Conservation (phyloP, 2,797 vertebrate genomes). For the Melanotaenia boesemani region DNA sequence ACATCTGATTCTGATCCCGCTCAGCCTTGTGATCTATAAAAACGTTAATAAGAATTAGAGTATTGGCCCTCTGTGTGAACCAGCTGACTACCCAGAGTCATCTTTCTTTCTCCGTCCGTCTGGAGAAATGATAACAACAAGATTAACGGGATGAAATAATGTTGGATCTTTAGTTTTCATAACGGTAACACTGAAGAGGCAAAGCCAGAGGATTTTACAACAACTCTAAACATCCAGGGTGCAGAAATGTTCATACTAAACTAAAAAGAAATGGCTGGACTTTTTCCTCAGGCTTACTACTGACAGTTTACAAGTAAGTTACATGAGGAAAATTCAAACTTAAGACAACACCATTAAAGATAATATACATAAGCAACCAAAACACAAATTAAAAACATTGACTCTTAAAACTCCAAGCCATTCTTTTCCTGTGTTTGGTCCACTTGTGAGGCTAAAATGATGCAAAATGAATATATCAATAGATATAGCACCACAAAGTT, state of each 20-base stretch:
- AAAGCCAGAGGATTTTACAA: not conserved
- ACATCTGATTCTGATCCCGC: conserved; percentile 68
- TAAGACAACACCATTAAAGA: not conserved
- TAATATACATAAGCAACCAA: not conserved
- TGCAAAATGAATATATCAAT: too few relatives aligned
- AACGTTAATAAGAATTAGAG: conserved; percentile 74
- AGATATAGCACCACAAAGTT: too few relatives aligned
- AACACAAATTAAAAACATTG: not conserved
- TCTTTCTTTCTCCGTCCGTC: conserved; percentile 5
- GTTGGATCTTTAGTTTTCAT: not conserved
- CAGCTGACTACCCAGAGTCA: not conserved
- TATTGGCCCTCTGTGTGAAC: conserved; percentile 60
- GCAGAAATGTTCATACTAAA: not conserved
- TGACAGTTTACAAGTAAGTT: not conserved
- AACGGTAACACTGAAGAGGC: not conserved
- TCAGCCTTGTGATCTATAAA: conserved; percentile 58
- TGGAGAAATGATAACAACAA: not conserved
- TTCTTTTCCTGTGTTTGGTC: not conserved
- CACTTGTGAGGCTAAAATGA: too few relatives aligned
- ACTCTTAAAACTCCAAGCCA: not conserved
- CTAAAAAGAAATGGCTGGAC: not conserved
- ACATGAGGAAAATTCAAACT: not conserved
- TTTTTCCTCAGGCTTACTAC: not conserved
- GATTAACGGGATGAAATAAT: not conserved
- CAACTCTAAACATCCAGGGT: not conserved